A percentile compares a stretch with the other conserved stretches of the same genome.
These are phyloP conservation scores for Pollachius pollachius DNA, from an alignment of 2,113 vertebrate genomes.

Conservation along the genomic window DNA sequence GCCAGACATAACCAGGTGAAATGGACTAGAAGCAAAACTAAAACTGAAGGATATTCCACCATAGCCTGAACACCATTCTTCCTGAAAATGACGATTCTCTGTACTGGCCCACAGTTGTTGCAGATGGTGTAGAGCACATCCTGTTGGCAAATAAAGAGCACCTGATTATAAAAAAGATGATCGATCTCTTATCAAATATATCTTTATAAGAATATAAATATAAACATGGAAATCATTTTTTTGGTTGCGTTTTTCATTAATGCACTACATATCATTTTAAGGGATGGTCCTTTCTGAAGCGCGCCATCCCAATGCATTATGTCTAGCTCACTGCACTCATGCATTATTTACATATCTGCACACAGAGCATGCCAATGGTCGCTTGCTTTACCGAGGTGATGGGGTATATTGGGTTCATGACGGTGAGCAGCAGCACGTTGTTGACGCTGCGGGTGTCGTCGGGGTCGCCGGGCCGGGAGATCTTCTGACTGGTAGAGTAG, in stretches of 20 bases:
- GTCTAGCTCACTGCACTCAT: background rate
- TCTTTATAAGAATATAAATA: too few species aligned
- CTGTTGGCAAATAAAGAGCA: conserved; percentile 59
- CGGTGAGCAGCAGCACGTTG: conserved; percentile 91
- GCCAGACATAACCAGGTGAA: too few species aligned
- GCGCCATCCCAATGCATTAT: background rate
- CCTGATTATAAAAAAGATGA: too few species aligned
- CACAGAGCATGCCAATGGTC: background rate
- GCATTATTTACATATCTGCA: background rate
- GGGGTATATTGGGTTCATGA: conserved; percentile 90
- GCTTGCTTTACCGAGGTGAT: conserved; percentile 80
- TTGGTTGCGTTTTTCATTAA: too few species aligned
- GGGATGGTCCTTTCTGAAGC: too few species aligned
- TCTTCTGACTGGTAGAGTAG: conserved; percentile 97
- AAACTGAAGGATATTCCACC: conserved; percentile 92
- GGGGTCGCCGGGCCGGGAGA: conserved; percentile 86
- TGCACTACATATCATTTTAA: too few species aligned
- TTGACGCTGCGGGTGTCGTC: conserved; percentile 88
- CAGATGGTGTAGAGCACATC: conserved; percentile 95
- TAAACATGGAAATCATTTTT: too few species aligned
- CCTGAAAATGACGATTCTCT: conserved; percentile 95
- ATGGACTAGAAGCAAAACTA: background rate
- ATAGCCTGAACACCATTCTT: conserved; percentile 96
- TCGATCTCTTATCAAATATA: too few species aligned
- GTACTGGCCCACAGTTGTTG: conserved; percentile 93